These are phyloP conservation scores for Nomada fucata DNA, from an alignment of 2,888 invertebrate species.

Conservation along the genomic window DNA sequence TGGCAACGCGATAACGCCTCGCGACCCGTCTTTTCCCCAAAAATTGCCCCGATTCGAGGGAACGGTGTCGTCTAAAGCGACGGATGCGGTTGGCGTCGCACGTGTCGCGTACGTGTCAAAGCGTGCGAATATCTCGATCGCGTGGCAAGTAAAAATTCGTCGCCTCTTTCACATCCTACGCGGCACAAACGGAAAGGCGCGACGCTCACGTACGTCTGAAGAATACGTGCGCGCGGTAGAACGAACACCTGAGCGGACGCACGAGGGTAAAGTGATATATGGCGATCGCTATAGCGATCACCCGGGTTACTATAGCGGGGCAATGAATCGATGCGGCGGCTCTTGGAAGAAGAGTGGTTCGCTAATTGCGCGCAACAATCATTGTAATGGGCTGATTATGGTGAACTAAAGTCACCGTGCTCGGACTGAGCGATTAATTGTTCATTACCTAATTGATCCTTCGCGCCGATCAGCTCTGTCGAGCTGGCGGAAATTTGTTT, in stretches of 20 bases:
- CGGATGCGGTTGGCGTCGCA: conserved; percentile 40
- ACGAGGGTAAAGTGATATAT: conserved; percentile 1
- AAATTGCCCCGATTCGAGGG: conserved; percentile 33
- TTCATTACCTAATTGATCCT: conserved; percentile 30
- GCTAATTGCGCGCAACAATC: conserved; percentile 6
- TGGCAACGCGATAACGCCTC: conserved; percentile 20
- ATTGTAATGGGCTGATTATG: conserved; percentile 19
- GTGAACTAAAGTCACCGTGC: neutral
- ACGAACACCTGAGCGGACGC: neutral
- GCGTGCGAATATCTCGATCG: conserved; percentile 39
- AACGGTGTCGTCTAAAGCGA: conserved; percentile 26
- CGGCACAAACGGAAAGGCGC: conserved; percentile 11
- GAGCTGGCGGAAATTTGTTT: too few relatives aligned
- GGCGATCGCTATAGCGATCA: neutral
- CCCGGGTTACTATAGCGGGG: neutral
- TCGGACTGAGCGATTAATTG: conserved; percentile 4
- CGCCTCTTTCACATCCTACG: neutral
- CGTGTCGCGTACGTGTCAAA: conserved; percentile 31
- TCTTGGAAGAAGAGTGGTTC: neutral
- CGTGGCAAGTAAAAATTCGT: conserved; percentile 22
- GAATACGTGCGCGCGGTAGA: neutral
- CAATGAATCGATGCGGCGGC: neutral
- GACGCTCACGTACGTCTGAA: neutral
- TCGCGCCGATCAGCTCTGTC: neutral
- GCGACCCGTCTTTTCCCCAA: conserved; percentile 6